phyloP scores from a whole-genome alignment of 2,888 invertebrate species.

The Meta bourneti region DNA sequence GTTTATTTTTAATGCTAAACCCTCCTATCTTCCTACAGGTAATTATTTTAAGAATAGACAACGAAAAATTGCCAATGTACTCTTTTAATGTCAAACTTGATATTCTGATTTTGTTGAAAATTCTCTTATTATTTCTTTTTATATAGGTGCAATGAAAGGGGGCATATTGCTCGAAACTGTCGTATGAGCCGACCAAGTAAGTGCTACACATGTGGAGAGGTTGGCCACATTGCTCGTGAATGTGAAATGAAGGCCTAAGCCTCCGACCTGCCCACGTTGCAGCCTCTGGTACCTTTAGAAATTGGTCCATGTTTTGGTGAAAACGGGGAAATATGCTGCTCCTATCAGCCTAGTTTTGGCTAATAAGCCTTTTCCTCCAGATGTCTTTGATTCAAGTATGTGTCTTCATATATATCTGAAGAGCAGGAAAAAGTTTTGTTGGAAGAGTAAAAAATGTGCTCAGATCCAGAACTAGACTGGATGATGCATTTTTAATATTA shows the following conservation, averaged over 20 bases:
- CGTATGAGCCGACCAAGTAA: conserved; percentile 77
- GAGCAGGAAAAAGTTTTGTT: conserved; percentile 35
- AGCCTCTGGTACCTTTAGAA: conserved; percentile 75
- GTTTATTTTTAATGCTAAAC: too few relatives aligned
- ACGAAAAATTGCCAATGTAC: too few relatives aligned
- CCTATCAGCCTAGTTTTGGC: conserved; percentile 44
- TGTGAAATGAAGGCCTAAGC: conserved; percentile 78
- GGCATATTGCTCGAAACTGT: conserved; percentile 82
- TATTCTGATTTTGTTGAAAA: too few relatives aligned
- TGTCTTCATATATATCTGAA: conserved; percentile 37
- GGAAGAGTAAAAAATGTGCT: conserved; percentile 26
- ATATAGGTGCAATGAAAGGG: conserved; percentile 81
- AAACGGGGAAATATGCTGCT: conserved; percentile 44
- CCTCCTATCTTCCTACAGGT: too few relatives aligned
- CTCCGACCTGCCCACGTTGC: conserved; percentile 77
- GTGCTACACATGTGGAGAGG: conserved; percentile 81
- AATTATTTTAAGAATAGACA: too few relatives aligned
- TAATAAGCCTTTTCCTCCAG: conserved; percentile 44
- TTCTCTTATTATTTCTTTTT: conserved; percentile 6
- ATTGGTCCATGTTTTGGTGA: conserved; percentile 59
- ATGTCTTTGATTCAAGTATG: conserved; percentile 42
- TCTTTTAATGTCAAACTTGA: too few relatives aligned
- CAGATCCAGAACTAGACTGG: conserved; percentile 58
- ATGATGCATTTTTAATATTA: conserved; percentile 35
- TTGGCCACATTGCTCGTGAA: conserved; percentile 82